Evolutionary conservation across 2,888 invertebrate genomes (phyloP).

Genomic region (Unio pictorum): DNA sequence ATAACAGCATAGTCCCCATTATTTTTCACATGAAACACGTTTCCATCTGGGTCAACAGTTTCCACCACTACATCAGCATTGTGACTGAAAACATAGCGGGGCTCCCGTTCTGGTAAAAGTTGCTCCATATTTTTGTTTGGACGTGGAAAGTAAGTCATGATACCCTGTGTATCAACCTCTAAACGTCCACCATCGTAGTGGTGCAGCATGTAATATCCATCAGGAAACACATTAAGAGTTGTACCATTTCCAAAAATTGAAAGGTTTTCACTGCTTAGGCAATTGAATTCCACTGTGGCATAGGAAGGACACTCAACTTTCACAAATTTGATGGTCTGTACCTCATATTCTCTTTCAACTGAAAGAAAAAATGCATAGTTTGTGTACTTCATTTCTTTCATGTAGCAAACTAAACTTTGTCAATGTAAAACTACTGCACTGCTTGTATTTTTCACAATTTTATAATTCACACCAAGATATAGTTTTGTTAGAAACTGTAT

Average conservation of each 20-base stretch:
- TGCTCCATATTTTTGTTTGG: constrained; percentile 57
- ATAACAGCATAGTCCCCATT: constrained; percentile 64
- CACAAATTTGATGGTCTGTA: constrained; percentile 60
- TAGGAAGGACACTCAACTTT: constrained; percentile 70
- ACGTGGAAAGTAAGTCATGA: constrained; percentile 55
- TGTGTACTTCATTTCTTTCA: background rate
- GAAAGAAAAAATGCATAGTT: constrained; percentile 5
- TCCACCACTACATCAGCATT: constrained; percentile 64
- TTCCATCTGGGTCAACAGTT: constrained; percentile 66
- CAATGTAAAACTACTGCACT: too few species aligned
- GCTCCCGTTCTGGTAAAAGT: constrained; percentile 50
- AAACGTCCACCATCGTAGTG: constrained; percentile 62
- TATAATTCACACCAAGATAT: too few species aligned
- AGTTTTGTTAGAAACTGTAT: too few species aligned
- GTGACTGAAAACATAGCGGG: constrained; percentile 64
- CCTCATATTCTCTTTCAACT: constrained; percentile 42
- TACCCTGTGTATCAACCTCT: constrained; percentile 60
- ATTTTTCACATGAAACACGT: constrained; percentile 65
- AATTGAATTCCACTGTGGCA: constrained; percentile 70
- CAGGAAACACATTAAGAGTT: constrained; percentile 63
- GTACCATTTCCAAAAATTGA: constrained; percentile 69
- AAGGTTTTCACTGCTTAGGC: constrained; percentile 63
- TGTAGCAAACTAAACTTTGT: too few species aligned
- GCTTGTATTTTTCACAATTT: too few species aligned
- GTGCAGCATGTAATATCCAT: constrained; percentile 66